phyloP scores from a whole-genome alignment of 1,140 invertebrate species.

The Rhopalosiphum padi region DNA sequence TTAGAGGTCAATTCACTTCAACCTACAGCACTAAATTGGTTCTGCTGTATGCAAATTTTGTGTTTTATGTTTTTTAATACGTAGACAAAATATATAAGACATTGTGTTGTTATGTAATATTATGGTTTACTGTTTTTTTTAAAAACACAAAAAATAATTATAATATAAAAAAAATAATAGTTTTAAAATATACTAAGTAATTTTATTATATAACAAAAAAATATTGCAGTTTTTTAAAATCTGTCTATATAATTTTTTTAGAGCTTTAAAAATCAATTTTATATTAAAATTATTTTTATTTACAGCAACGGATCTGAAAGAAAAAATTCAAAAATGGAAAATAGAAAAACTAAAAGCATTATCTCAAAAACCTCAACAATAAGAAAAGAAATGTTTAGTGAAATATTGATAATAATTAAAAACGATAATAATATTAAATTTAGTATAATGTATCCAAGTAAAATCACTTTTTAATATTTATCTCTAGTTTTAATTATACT shows the following conservation, averaged over 20 bases:
- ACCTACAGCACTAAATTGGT: not conserved
- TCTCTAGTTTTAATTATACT: conserved; percentile 25
- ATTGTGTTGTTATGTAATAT: no score
- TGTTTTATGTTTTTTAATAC: not conserved
- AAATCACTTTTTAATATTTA: conserved; percentile 39
- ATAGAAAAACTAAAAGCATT: conserved; percentile 66
- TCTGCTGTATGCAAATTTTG: not conserved
- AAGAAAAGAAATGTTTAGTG: not conserved
- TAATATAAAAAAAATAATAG: not conserved
- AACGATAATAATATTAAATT: not conserved
- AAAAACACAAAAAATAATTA: no score
- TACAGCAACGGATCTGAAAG: conserved; percentile 76
- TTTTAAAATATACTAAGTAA: not conserved
- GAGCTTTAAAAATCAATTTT: not conserved
- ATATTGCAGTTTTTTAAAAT: not conserved
- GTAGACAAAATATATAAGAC: not conserved
- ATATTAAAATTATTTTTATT: conserved; percentile 62
- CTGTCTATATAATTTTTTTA: not conserved
- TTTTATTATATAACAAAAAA: not conserved
- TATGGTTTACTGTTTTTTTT: not conserved
- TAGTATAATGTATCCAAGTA: conserved; percentile 25
- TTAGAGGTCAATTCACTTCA: not conserved
- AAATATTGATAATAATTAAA: not conserved
- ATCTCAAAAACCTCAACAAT: conserved; percentile 27
- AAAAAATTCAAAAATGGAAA: conserved; percentile 81